Conservation (phyloP, 1,140 invertebrate genomes). For the Branchinecta lindahli region DNA sequence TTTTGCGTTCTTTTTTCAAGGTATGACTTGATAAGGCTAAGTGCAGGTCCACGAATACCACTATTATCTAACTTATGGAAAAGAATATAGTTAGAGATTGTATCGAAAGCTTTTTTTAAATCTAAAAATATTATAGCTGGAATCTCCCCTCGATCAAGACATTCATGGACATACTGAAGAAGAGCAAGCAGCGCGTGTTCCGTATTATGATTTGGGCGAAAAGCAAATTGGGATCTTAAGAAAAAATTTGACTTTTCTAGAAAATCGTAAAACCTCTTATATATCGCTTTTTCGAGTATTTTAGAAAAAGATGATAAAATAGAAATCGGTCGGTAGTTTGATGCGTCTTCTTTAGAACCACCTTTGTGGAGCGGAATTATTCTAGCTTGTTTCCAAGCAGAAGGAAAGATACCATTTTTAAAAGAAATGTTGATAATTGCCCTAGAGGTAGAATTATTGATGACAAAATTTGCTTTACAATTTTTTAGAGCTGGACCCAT, state of each 20-base stretch:
- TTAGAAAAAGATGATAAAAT: constrained; percentile 2
- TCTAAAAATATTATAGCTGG: not conserved
- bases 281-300: constrained; percentile 9
- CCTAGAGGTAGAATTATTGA: not conserved
- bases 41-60: not conserved
- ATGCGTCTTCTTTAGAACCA: not conserved
- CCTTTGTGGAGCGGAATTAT: not conserved
- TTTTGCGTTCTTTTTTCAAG: not conserved
- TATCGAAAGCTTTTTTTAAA: constrained; percentile 9
- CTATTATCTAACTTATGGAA: constrained; percentile 5
- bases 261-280: constrained; percentile 2
- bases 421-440: not conserved
- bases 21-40: not conserved
- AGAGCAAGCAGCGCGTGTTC: not conserved
- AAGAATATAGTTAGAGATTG: not conserved
- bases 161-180: constrained; percentile 5
- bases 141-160: not conserved
- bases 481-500: not conserved
- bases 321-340: not conserved
- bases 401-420: not conserved
- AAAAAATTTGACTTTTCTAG: not conserved
- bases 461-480: not conserved
- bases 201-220: not conserved
- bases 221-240: not conserved
- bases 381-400: not conserved